Base-by-base conservation (phyloP, 2,888 invertebrate species). In the Griposia aprilina region DNA sequence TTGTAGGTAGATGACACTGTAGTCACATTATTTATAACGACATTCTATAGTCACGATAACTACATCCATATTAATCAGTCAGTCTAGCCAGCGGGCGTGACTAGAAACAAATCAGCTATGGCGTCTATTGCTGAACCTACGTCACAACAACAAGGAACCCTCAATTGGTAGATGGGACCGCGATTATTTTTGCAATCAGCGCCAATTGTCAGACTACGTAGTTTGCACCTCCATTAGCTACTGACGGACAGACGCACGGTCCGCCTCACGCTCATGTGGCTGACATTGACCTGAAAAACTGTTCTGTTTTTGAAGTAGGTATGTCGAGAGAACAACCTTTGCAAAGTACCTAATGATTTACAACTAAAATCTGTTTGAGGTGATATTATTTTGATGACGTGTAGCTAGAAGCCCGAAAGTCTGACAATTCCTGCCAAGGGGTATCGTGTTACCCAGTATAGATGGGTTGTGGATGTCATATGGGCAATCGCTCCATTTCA, bases 141-240 rank as follows among this genome's bases (percentile, higher is more conserved):
- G 88, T 90, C 88, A 87, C 48, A 62, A 26, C 41, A 41, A 50
- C 79, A 55, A 41, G 80, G 74, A 78, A 87, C 76, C 89, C 88
- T 92, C 95, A 94, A 95, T 94, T 95, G 95, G 89, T 83, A 87
- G 90, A 90, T 91, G 91, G 92, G 91, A 90, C 89, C 92, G 92
- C 91, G 89, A 94, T 94, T 93, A 94, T 94, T 93, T 95, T 93
- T 91, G 94, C 95, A 95, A 95, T 95, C 94, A 94, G 84, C 87
- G 87, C 87, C 95, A 95, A 95, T 95, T 95, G 93, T 88, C 85
- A 75, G 76, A 76, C 87, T 90, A 85, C 88, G 83, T 87, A 83
- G 80, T 66, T 81, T 84, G 80, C 84, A 87, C 73, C 67, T 85
- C 83, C 74, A 83, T 83, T 83, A 82, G 75, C n/a, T 55, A 45